These are phyloP conservation scores for Myiotriccus ornatus DNA, from an alignment of 2,797 vertebrate species.

Conservation along the genomic window DNA sequence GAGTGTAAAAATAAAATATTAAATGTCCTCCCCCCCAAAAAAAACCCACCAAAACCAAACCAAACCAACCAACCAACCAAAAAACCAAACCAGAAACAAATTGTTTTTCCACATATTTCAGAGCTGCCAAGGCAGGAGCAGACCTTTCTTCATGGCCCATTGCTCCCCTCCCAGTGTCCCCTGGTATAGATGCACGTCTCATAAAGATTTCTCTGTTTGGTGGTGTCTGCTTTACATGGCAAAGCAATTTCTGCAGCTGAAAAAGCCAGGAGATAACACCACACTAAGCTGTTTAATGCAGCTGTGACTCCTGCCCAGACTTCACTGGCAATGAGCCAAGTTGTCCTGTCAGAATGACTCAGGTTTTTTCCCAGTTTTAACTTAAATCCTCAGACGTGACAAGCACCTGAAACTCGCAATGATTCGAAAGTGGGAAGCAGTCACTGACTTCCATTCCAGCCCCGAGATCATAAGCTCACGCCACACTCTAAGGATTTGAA, in stretches of 20 bases:
- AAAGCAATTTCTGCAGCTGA: constrained; percentile 3
- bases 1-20: background rate
- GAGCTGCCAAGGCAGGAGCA: background rate
- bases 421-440: background rate
- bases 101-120: background rate
- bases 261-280: background rate
- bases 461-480: background rate
- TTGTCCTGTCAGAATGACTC: background rate
- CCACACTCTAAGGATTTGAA: background rate
- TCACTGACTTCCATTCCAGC: background rate
- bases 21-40: no score
- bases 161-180: background rate
- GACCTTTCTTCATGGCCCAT: background rate
- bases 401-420: background rate
- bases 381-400: background rate
- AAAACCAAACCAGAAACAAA: background rate
- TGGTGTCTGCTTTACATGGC: background rate
- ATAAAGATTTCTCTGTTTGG: background rate
- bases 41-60: no score
- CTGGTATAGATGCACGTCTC: fast-evolving
- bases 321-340: background rate
- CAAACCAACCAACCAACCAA: no score
- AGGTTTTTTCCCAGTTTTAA: background rate
- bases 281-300: background rate
- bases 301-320: background rate